These are phyloP conservation scores for Tridacna gigas DNA, from an alignment of 2,888 invertebrate genomes.

Conservation along the genomic window DNA sequence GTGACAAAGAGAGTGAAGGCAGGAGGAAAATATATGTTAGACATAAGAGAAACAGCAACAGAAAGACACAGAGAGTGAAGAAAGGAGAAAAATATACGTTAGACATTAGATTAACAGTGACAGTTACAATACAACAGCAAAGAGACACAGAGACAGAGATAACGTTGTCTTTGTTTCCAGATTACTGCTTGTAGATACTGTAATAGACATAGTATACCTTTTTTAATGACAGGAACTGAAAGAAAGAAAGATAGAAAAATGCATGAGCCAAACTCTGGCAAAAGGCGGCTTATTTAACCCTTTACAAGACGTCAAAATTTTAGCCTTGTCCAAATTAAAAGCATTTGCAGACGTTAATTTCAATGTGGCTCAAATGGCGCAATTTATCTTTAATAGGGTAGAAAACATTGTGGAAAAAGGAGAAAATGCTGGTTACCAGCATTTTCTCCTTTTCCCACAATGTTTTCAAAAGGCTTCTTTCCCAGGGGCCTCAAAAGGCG, in stretches of 20 bases:
- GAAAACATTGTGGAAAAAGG: background rate
- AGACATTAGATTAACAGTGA: background rate
- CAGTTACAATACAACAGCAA: background rate
- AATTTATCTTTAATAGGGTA: too few species aligned
- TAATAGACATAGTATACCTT: background rate
- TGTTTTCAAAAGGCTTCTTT: background rate
- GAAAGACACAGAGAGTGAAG: background rate
- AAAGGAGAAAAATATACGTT: background rate
- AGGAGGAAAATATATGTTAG: too few species aligned
- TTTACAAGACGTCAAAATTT: too few species aligned
- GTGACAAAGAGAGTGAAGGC: background rate
- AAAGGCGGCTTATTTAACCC: too few species aligned
- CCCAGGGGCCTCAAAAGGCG: background rate
- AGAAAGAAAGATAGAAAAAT: background rate
- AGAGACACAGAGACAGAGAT: background rate
- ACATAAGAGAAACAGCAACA: background rate
- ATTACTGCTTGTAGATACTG: background rate
- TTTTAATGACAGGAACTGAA: conserved; percentile 8
- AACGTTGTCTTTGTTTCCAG: too few species aligned
- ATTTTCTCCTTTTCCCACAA: background rate
- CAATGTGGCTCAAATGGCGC: too few species aligned
- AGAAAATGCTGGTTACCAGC: background rate
- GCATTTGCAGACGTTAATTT: too few species aligned
- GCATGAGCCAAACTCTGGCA: too few species aligned
- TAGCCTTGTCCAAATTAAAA: too few species aligned